A percentile compares a stretch with the other conserved stretches of the same genome.
phyloP scores from a whole-genome alignment of 2,888 invertebrate genomes.

The Chironomus tentans region DNA sequence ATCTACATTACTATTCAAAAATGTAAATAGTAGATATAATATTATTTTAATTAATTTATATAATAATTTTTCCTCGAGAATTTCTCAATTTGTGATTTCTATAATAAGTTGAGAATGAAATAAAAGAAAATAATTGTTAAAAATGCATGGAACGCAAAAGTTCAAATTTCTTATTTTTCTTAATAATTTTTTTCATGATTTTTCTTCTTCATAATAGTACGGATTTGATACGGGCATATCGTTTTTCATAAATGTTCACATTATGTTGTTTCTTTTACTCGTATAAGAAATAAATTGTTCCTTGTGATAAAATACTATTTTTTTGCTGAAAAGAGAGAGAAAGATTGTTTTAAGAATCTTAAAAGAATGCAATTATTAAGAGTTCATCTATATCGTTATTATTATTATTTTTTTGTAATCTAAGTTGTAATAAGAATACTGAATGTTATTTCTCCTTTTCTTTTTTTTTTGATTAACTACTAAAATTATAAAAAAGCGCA shows the following conservation, averaged over 20 bases:
- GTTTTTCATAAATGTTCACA: constrained; percentile 1
- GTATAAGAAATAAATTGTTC: too few species aligned
- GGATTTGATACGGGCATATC: constrained; percentile 29
- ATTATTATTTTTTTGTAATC: not conserved
- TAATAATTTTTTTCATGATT: not conserved
- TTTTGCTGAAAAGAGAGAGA: too few species aligned
- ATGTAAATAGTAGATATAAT: not conserved
- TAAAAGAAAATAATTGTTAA: not conserved
- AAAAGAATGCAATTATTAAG: too few species aligned
- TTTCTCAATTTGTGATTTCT: not conserved
- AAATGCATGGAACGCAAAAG: not conserved
- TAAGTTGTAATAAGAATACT: not conserved
- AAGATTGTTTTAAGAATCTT: not conserved
- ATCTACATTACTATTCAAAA: not conserved
- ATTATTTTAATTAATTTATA: too few species aligned
- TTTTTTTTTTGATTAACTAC: too few species aligned
- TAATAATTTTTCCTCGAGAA: not conserved
- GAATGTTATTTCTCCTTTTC: not conserved
- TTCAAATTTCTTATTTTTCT: too few species aligned
- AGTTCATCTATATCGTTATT: too few species aligned
- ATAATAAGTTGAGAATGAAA: not conserved
- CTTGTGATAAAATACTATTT: too few species aligned
- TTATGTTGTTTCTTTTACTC: not conserved
- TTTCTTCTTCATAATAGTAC: constrained; percentile 28
- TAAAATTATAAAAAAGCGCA: too few species aligned